Conservation (phyloP, 2,888 invertebrate genomes). For the Zaprionus bogoriensis region DNA sequence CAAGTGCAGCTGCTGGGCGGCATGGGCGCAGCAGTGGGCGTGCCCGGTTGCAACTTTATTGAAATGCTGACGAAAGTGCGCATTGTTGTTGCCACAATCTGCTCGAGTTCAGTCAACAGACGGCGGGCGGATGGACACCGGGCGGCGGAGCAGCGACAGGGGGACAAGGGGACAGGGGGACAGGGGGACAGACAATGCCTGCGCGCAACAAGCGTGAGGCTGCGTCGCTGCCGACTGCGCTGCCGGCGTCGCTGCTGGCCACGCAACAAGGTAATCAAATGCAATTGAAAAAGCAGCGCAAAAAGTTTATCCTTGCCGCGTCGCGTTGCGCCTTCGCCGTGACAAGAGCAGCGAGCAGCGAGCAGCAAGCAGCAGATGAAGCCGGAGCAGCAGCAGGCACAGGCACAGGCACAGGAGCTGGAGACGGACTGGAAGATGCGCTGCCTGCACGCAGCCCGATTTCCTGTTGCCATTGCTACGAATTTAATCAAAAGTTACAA, state of each 20-base stretch:
- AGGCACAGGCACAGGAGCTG: neutral
- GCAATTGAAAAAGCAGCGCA: conserved; percentile 70
- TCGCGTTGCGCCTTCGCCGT: conserved; percentile 19
- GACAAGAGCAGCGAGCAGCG: neutral
- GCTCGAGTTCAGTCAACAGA: conserved; percentile 9
- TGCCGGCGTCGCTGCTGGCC: conserved; percentile 30
- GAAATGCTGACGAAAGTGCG: conserved; percentile 41
- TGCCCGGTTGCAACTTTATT: conserved; percentile 45
- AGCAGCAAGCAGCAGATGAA: neutral
- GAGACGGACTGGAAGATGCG: neutral
- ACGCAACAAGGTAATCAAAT: conserved; percentile 77
- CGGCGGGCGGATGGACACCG: conserved; percentile 8
- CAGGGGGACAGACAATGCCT: conserved; percentile 12
- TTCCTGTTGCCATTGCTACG: conserved; percentile 71
- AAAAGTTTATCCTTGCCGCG: conserved; percentile 70
- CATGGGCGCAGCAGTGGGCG: conserved; percentile 8
- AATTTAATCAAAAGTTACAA: conserved; percentile 81
- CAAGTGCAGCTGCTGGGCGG: conserved; percentile 42
- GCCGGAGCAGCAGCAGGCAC: too few species aligned
- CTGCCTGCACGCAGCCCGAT: conserved; percentile 31
- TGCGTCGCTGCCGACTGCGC: conserved; percentile 29
- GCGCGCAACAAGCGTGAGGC: conserved; percentile 32
- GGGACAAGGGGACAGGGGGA: neutral
- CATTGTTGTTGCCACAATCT: conserved; percentile 7
- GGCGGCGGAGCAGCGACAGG: neutral